A percentile compares a stretch with the other conserved stretches of the same genome.
These are phyloP conservation scores for Adrianichthys oophorus DNA, from an alignment of 2,797 vertebrate species.

Conservation along the genomic window DNA sequence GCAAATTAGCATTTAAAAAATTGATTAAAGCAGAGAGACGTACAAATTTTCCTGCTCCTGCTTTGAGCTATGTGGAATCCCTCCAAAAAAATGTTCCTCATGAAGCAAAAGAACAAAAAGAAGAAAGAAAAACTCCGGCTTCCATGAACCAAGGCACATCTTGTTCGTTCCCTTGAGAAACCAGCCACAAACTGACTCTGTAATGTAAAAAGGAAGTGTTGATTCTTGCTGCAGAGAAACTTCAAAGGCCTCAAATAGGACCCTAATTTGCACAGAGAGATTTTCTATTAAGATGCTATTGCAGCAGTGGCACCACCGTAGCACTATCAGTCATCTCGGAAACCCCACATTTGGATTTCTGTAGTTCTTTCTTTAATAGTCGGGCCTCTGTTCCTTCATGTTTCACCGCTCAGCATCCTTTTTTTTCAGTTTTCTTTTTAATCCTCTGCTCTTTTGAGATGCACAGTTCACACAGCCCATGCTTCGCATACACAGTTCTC, in stretches of 20 bases:
- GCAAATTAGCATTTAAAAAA: constrained; percentile 15
- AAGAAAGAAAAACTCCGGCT: constrained; percentile 17
- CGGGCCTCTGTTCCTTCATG: constrained; percentile 21
- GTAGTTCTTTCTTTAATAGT: background rate
- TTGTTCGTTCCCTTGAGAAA: constrained; percentile 65
- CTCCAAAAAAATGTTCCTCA: constrained; percentile 15
- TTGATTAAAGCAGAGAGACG: background rate
- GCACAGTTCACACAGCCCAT: constrained; percentile 30
- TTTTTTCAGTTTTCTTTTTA: constrained; percentile 11
- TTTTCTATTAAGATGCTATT: constrained; percentile 77
- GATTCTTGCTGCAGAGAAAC: constrained; percentile 66
- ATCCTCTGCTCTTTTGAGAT: constrained; percentile 24
- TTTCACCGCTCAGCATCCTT: constrained; percentile 9
- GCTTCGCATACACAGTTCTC: constrained; percentile 35
- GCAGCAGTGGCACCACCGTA: constrained; percentile 57
- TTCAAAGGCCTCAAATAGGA: constrained; percentile 78
- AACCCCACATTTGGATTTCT: constrained; percentile 27
- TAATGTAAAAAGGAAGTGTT: constrained; percentile 76
- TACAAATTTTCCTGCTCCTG: background rate
- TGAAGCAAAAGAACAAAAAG: constrained; percentile 6
- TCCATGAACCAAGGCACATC: constrained; percentile 74
- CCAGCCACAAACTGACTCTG: constrained; percentile 65
- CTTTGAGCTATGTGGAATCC: constrained; percentile 7
- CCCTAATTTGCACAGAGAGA: constrained; percentile 68
- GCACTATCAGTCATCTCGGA: constrained; percentile 43